Evolutionary conservation across 2,797 vertebrate genomes (phyloP), one percentile per base, ranked within the genome.

Genomic region (Silurus lanzhouensis): DNA sequence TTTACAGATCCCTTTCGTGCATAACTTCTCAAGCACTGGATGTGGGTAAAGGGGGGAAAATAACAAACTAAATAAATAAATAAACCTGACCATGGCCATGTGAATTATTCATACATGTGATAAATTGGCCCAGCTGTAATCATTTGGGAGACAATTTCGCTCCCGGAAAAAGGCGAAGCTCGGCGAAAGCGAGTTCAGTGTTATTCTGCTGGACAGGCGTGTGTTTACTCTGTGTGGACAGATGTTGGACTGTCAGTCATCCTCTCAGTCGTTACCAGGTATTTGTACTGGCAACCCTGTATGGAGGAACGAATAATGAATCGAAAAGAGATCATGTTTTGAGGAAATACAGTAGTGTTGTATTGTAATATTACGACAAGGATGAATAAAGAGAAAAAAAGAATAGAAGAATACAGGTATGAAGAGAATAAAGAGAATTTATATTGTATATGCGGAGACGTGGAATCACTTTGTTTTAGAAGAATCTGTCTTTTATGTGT

Each of bases 101-200:
- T 90, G 91, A 93, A 94, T 95, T 93, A 93, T 94, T 95, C 92
- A 94, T 92, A 88, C 87, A 38, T 86, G 89, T 89, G 88, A 91
- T 92, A 93, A 95, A 94, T 94, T 93, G 92, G 91, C 89, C 79
- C 90, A 84, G 91, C 92, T 92, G 91, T 92, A 91, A 90, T 84
- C 89, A 77, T 90, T 90, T 87, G 77, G 27, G 82, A 89, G 89
- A 91, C 88, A 91, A 92, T 92, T 85, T 91, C 92, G 83, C 84
- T 88, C 88, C 91, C 90, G 79, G 88, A 91, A 87, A 90, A 87
- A 90, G 81, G 48, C 38, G 2, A 83, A 76, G 61, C 64, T 82
- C 31, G 22, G 82, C 86, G 86, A 88, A 85, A 20, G 83, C 60
- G 44, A 80, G 61, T 75, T 81, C 79, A 83, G 61, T n/a, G 27